Conservation (phyloP, 2,797 vertebrate genomes). For the Sardinella longiceps region DNA sequence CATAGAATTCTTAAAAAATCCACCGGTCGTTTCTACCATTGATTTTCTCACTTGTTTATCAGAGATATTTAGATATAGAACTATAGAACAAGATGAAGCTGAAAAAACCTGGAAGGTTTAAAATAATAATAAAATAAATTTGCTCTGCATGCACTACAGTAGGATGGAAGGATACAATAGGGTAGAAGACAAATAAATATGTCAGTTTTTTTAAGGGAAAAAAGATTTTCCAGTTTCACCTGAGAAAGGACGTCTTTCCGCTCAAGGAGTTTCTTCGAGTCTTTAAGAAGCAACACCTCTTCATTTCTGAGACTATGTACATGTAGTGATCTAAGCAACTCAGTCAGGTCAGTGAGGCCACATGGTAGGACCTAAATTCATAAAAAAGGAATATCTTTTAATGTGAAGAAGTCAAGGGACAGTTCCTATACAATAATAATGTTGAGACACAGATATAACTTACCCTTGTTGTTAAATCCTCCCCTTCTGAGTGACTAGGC, state of each 20-base stretch:
- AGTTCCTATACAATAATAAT: too few species aligned
- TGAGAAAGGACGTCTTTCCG: slow-evolving; percentile 58
- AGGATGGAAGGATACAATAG: too few species aligned
- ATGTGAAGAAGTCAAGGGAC: background rate
- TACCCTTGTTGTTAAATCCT: slow-evolving; percentile 74
- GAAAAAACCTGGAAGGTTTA: too few species aligned
- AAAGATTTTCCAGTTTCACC: slow-evolving; percentile 37
- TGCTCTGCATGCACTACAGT: too few species aligned
- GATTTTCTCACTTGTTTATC: too few species aligned
- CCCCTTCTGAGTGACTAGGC: slow-evolving; percentile 72
- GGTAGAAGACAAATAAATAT: background rate
- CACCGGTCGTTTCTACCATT: too few species aligned
- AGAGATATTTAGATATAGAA: too few species aligned
- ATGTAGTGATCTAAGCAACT: slow-evolving; percentile 86
- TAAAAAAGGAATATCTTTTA: background rate
- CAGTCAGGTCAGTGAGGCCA: slow-evolving; percentile 83
- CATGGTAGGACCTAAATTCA: slow-evolving; percentile 70
- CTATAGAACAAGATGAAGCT: too few species aligned
- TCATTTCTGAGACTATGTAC: slow-evolving; percentile 87
- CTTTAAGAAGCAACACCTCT: slow-evolving; percentile 90
- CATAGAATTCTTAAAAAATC: too few species aligned
- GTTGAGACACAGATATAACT: too few species aligned
- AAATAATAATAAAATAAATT: too few species aligned
- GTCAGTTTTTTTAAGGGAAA: background rate
- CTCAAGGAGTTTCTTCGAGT: slow-evolving; percentile 75